Percentiles rank a stretch among this genome's conserved stretches.
These are phyloP conservation scores for Melinaea marsaeus DNA, from an alignment of 2,888 invertebrate genomes.

Conservation along the genomic window DNA sequence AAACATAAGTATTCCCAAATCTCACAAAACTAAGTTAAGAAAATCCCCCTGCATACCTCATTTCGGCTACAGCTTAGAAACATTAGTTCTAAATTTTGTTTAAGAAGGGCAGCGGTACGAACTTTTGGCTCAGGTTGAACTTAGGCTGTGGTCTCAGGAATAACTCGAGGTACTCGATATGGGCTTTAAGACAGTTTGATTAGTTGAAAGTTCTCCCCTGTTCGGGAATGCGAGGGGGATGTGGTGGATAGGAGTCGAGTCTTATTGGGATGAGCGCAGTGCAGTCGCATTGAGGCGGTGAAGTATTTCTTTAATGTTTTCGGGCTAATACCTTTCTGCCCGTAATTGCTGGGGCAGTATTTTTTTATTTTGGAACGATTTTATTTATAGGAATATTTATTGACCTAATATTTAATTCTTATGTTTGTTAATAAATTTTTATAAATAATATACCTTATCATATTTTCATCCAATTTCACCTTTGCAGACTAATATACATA, in stretches of 20 bases:
- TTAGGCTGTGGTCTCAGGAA: constrained; percentile 34
- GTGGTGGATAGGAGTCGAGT: constrained; percentile 15
- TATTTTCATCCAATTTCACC: too few relatives aligned
- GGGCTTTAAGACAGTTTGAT: constrained; percentile 68
- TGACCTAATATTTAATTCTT: too few relatives aligned
- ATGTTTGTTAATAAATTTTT: too few relatives aligned
- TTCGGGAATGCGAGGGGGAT: constrained; percentile 24
- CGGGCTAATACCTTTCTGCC: too few relatives aligned
- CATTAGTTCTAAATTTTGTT: constrained; percentile 23
- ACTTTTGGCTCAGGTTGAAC: constrained; percentile 13
- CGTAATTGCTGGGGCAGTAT: background rate
- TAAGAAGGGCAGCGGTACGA: constrained; percentile 19
- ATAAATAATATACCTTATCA: too few relatives aligned
- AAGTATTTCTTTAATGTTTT: constrained; percentile 17
- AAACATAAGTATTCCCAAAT: constrained; percentile 38
- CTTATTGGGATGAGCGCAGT: constrained; percentile 18
- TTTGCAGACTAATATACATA: background rate
- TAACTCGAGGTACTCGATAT: constrained; percentile 59
- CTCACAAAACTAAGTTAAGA: constrained; percentile 35
- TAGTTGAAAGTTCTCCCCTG: constrained; percentile 51
- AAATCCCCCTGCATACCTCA: background rate
- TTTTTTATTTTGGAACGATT: background rate
- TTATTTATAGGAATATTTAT: background rate
- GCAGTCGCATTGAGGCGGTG: constrained; percentile 14
- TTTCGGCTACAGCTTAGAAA: constrained; percentile 14